These are phyloP conservation scores for Rhabdophis nuchalis DNA, from an alignment of 2,797 vertebrate genomes.

Conservation along the genomic window DNA sequence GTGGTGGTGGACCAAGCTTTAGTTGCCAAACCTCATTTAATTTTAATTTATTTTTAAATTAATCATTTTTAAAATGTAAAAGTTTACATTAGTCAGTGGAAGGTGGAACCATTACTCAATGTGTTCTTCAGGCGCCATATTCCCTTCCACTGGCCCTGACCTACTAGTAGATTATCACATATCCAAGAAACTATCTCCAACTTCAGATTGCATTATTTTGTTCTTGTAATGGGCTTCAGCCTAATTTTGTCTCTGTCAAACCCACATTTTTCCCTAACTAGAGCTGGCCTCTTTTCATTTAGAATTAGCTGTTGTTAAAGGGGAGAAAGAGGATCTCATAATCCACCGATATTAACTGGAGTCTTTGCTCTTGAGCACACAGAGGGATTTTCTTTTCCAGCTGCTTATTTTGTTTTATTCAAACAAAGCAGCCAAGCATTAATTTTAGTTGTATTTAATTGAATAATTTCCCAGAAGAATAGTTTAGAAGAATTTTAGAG, in stretches of 20 bases:
- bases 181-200: background rate
- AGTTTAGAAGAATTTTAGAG: slow-evolving; percentile 73
- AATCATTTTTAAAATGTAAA: background rate
- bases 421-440: slow-evolving; percentile 77
- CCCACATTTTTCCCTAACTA: background rate
- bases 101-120: background rate
- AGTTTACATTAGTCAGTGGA: background rate
- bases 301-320: slow-evolving; percentile 4
- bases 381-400: slow-evolving; percentile 67
- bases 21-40: background rate
- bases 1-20: background rate
- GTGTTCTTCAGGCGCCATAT: background rate
- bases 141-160: background rate
- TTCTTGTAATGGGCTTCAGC: background rate
- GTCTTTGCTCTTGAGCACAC: slow-evolving; percentile 69
- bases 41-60: background rate
- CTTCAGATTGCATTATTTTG: background rate
- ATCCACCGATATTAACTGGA: slow-evolving; percentile 57
- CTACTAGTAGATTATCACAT: background rate
- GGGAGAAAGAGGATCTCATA: slow-evolving; percentile 42
- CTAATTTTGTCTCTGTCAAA: background rate
- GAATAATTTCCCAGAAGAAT: slow-evolving; percentile 84
- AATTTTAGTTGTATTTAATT: slow-evolving; percentile 85
- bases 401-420: slow-evolving; percentile 76
- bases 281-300: background rate